These are phyloP conservation scores for Hecatera dysodea DNA, from an alignment of 2,888 invertebrate genomes.

Conservation along the genomic window DNA sequence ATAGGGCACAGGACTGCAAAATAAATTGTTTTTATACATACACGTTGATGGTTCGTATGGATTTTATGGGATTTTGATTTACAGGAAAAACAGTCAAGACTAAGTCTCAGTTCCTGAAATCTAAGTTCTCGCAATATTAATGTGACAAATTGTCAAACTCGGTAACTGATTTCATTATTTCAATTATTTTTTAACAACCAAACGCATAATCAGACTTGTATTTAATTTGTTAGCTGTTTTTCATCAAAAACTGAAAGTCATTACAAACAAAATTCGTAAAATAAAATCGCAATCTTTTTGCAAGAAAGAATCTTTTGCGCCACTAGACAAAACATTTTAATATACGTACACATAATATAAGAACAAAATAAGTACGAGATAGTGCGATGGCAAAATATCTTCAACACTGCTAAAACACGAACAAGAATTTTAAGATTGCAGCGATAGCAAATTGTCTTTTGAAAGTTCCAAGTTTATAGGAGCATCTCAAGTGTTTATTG, in stretches of 20 bases:
- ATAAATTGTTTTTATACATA: slow-evolving; percentile 47
- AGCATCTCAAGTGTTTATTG: slow-evolving; percentile 31
- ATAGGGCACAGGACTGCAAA: slow-evolving; percentile 37
- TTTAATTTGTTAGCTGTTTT: no score
- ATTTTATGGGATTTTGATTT: not conserved
- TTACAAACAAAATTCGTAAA: no score
- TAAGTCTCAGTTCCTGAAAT: no score
- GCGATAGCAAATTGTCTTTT: slow-evolving; percentile 29
- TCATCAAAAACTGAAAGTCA: no score
- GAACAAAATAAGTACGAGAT: slow-evolving; percentile 7
- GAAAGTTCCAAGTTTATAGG: slow-evolving; percentile 29
- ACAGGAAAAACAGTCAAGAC: no score
- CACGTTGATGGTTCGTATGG: slow-evolving; percentile 13
- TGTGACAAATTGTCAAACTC: not conserved
- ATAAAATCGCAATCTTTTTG: not conserved
- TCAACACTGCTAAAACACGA: slow-evolving; percentile 9
- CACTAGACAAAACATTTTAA: not conserved
- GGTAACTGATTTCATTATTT: not conserved
- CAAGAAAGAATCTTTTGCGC: not conserved
- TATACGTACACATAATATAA: not conserved
- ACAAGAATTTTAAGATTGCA: slow-evolving; percentile 23
- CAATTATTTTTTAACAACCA: not conserved
- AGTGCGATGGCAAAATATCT: slow-evolving; percentile 5
- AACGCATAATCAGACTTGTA: not conserved
- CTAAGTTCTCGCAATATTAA: not conserved